phyloP scores from a whole-genome alignment of 2,113 vertebrate genomes.

The Rynchops niger region DNA sequence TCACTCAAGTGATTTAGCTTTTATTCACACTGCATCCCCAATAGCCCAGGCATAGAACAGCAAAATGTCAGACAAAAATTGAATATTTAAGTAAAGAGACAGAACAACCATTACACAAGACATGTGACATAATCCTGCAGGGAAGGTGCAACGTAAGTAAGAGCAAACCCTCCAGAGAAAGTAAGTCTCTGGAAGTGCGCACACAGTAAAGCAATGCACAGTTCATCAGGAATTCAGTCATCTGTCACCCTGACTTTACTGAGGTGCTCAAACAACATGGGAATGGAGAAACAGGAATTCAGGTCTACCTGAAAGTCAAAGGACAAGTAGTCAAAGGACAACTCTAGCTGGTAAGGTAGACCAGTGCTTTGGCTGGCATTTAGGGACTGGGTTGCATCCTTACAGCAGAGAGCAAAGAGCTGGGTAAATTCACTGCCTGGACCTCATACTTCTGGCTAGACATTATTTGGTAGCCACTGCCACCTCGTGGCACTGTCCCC shows the following conservation, averaged over 20 bases:
- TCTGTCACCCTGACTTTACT: neutral
- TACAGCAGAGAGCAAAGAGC: neutral
- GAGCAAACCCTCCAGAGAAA: neutral
- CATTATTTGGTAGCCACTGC: constrained; percentile 1
- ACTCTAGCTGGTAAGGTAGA: neutral
- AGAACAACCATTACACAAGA: neutral
- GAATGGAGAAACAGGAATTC: neutral
- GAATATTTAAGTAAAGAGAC: neutral
- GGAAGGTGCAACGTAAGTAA: neutral
- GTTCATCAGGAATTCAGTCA: neutral
- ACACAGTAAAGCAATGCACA: neutral
- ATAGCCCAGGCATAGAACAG: neutral
- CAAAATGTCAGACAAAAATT: neutral
- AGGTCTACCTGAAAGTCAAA: neutral
- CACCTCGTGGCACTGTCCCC: neutral
- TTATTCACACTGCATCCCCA: neutral
- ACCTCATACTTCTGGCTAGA: neutral
- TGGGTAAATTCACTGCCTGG: neutral
- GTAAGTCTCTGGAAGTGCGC: neutral
- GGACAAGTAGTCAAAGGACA: neutral
- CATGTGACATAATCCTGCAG: neutral
- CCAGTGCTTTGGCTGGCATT: neutral
- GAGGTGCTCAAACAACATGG: neutral
- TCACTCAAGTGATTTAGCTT: neutral
- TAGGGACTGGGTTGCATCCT: neutral